phyloP scores from a whole-genome alignment of 2,113 vertebrate species.

The Dipodomys ordii region DNA sequence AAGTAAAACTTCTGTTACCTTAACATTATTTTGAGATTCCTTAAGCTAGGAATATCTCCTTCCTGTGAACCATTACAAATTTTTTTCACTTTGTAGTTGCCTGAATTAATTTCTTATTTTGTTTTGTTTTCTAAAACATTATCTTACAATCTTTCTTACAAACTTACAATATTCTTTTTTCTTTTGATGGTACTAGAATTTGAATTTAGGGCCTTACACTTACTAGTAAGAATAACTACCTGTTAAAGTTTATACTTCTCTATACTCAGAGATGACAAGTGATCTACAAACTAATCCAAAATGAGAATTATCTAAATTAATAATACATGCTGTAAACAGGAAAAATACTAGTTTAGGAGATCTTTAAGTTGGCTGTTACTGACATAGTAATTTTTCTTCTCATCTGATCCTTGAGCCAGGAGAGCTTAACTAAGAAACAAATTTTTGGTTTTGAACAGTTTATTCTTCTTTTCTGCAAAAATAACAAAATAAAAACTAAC shows the following conservation, averaged over 20 bases:
- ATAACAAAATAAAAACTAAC: not conserved
- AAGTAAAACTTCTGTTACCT: not conserved
- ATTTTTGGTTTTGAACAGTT: slow-evolving; percentile 5
- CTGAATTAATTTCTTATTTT: not conserved
- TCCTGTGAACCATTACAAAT: not conserved
- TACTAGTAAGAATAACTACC: slow-evolving; percentile 35
- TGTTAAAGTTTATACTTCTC: not conserved
- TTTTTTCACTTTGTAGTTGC: not conserved
- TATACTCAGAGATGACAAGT: slow-evolving; percentile 6
- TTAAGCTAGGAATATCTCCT: not conserved
- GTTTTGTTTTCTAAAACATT: not conserved
- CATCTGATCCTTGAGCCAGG: not conserved
- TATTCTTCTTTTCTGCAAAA: slow-evolving; percentile 22
- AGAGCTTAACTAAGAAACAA: not conserved
- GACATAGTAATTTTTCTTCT: not conserved
- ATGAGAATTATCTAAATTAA: slow-evolving; percentile 38
- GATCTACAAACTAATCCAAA: not conserved
- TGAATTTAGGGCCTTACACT: too few species aligned
- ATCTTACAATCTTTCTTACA: too few species aligned
- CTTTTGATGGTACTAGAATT: not conserved
- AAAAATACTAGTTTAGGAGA: not conserved
- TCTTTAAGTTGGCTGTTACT: not conserved
- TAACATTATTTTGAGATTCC: not conserved
- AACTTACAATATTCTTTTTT: not conserved
- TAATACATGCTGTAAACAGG: not conserved